Percentiles rank a stretch among this genome's conserved stretches.
These are phyloP conservation scores for Hyposoter didymator DNA, from an alignment of 2,888 invertebrate species.

Conservation along the genomic window DNA sequence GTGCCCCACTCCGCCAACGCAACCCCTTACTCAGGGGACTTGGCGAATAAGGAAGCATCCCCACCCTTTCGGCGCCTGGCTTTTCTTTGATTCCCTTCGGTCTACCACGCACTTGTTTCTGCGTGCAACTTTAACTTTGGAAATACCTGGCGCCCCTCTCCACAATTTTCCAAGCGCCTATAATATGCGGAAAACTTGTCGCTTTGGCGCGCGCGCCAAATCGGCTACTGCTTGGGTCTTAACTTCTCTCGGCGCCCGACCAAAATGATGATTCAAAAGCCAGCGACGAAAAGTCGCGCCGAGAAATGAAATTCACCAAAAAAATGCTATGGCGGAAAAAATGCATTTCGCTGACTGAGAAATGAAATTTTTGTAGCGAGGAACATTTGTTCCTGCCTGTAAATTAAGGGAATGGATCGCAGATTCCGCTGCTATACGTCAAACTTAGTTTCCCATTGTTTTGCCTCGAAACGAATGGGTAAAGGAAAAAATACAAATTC, in stretches of 20 bases:
- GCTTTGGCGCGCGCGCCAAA: conserved; percentile 46
- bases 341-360: not conserved
- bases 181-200: conserved; percentile 39
- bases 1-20: not conserved
- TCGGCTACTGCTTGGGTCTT: not conserved
- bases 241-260: not conserved
- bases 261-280: conserved; percentile 15
- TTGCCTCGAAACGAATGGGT: not conserved
- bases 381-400: no score
- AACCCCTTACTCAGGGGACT: not conserved
- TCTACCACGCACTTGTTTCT: not conserved
- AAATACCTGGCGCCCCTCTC: not conserved
- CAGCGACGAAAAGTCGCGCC: not conserved
- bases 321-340: conserved; percentile 6
- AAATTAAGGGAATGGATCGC: not conserved
- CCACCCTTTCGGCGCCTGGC: conserved; percentile 29
- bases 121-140: conserved; percentile 6
- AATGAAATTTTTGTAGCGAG: not conserved
- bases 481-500: not conserved
- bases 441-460: no score
- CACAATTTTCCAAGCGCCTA: conserved; percentile 13
- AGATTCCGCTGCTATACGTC: not conserved
- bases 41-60: not conserved
- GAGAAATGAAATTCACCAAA: not conserved
- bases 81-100: not conserved